Conservation (phyloP, 2,797 vertebrate species). For the Erithacus rubecula region DNA sequence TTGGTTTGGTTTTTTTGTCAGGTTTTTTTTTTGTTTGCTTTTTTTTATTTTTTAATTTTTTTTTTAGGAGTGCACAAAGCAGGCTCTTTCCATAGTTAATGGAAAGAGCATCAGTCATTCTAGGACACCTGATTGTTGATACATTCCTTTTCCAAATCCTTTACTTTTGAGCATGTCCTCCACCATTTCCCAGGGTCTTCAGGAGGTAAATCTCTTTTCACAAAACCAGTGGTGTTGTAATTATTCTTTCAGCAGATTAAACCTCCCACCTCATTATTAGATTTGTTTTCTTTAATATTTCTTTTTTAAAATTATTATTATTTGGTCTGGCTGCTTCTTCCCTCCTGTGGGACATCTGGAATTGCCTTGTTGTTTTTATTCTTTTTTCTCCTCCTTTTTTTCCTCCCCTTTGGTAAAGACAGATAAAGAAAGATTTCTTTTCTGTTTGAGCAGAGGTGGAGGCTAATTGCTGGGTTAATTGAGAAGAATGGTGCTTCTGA, state of each 20-base stretch:
- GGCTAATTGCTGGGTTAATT: slow-evolving; percentile 74
- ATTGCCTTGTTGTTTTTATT: background rate
- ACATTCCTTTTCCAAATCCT: background rate
- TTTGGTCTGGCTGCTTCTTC: background rate
- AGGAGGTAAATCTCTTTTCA: background rate
- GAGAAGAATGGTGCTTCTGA: slow-evolving; percentile 73
- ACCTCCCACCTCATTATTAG: background rate
- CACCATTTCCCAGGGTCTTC: background rate
- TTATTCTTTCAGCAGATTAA: background rate
- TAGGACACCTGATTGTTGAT: background rate
- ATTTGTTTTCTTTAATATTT: slow-evolving; percentile 8
- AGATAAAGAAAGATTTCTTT: slow-evolving; percentile 54
- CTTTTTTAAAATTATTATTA: background rate
- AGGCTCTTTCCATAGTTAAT: background rate
- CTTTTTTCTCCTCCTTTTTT: background rate
- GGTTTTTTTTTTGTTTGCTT: background rate
- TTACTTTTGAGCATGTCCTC: background rate
- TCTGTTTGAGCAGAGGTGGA: slow-evolving; percentile 43
- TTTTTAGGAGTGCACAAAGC: fast-evolving
- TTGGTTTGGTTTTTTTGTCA: background rate
- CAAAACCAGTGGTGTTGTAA: background rate
- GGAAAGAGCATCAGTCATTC: too few relatives aligned
- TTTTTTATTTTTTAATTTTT: background rate
- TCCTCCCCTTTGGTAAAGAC: background rate
- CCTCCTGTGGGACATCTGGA: background rate